Conservation (phyloP, 2,113 vertebrate genomes). For the Dromaius novaehollandiae region DNA sequence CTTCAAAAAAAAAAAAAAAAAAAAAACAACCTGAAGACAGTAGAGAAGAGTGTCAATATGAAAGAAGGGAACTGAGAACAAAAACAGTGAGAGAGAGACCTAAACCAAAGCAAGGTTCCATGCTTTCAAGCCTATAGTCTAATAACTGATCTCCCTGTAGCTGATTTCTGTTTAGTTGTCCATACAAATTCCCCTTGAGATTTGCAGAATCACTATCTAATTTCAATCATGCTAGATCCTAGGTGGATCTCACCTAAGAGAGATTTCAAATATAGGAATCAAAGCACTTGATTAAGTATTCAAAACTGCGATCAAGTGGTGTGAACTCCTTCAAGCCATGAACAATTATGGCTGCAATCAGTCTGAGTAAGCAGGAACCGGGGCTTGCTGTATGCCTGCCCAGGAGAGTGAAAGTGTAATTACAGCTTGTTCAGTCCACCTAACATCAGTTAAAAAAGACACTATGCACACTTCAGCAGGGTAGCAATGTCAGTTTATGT, state of each 20-base stretch:
- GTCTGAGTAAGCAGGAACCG: neutral
- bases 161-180: neutral
- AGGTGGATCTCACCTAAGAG: rapidly evolving
- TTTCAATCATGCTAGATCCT: neutral
- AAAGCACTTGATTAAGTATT: rapidly evolving
- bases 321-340: neutral
- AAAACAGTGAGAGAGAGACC: neutral
- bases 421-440: neutral
- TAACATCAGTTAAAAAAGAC: rapidly evolving
- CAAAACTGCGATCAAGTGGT: rapidly evolving
- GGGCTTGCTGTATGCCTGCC: neutral
- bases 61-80: slow-evolving; percentile 56
- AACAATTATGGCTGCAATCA: rapidly evolving
- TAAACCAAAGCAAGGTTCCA: neutral
- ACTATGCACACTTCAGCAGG: rapidly evolving
- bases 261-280: neutral
- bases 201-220: neutral
- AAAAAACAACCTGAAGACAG: neutral
- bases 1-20: slow-evolving; percentile 42
- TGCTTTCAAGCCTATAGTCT: rapidly evolving
- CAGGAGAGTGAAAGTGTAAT: rapidly evolving
- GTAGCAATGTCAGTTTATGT: rapidly evolving
- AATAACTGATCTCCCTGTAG: neutral
- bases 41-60: neutral
- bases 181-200: neutral